Percentiles rank a stretch among this genome's conserved stretches.
These are phyloP conservation scores for Cryptoleucopteryx plumbea DNA, from an alignment of 2,113 vertebrate species.

Conservation along the genomic window DNA sequence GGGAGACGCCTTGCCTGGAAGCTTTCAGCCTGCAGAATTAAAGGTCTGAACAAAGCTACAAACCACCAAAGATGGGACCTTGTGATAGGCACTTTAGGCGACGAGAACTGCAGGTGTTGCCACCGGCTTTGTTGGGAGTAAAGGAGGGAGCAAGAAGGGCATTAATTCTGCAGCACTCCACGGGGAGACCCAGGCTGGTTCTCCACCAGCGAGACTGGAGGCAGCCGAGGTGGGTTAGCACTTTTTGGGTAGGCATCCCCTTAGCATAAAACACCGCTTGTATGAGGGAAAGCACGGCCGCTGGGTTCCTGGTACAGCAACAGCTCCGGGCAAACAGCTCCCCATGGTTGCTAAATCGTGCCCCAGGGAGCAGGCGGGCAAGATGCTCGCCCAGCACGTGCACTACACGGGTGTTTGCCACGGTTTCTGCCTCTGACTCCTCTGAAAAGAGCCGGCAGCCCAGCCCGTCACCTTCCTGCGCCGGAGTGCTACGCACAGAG, in stretches of 20 bases:
- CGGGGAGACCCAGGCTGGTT: neutral
- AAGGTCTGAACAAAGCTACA: neutral
- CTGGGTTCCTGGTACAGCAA: accelerated
- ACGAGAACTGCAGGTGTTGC: neutral
- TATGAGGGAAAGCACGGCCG: neutral
- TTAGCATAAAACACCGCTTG: neutral
- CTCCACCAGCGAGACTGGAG: neutral
- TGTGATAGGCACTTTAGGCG: neutral
- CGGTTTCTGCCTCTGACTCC: neutral
- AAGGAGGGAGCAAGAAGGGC: neutral
- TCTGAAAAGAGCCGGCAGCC: neutral
- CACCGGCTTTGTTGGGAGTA: neutral
- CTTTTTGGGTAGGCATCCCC: neutral
- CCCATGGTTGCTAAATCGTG: accelerated
- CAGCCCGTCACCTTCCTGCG: accelerated
- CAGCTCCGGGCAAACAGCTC: neutral
- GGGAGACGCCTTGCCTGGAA: neutral
- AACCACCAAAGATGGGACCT: accelerated
- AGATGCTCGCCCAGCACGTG: neutral
- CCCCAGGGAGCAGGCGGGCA: neutral
- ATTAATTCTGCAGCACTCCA: accelerated
- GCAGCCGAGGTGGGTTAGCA: accelerated
- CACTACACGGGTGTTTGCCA: neutral
- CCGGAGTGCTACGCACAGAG: neutral
- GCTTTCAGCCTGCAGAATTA: neutral